Percentiles rank a stretch among this genome's conserved stretches.
These are phyloP conservation scores for Lucilia cuprina DNA, from an alignment of 1,140 invertebrate species.

Conservation along the genomic window DNA sequence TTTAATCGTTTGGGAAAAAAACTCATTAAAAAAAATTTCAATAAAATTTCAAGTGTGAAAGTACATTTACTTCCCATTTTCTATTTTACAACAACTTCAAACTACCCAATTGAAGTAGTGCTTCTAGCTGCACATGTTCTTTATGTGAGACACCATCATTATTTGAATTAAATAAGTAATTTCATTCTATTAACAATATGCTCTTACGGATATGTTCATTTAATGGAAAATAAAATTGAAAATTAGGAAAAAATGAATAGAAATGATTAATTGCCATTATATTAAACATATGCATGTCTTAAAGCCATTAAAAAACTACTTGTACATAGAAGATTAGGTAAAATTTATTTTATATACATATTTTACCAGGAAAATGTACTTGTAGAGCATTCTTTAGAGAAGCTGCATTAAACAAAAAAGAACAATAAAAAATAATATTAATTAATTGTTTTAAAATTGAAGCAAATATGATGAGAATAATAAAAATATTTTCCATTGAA, in stretches of 20 bases:
- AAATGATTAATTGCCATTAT: not conserved
- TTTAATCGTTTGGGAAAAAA: not conserved
- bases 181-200: too few species aligned
- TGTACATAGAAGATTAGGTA: not conserved
- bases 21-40: not conserved
- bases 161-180: not conserved
- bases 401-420: too few species aligned
- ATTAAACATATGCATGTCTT: not conserved
- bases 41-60: conserved; percentile 6
- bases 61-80: not conserved
- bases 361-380: not conserved
- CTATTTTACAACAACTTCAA: not conserved
- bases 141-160: not conserved
- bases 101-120: not conserved
- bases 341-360: not conserved
- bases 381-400: too few species aligned
- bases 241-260: not conserved
- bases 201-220: not conserved
- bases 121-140: not conserved
- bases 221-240: not conserved
- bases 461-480: too few species aligned
- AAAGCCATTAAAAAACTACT: not conserved
- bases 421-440: too few species aligned
- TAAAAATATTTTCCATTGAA: too few species aligned
- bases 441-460: too few species aligned